phyloP scores from a whole-genome alignment of 2,113 vertebrate species.

The Otis tarda region DNA sequence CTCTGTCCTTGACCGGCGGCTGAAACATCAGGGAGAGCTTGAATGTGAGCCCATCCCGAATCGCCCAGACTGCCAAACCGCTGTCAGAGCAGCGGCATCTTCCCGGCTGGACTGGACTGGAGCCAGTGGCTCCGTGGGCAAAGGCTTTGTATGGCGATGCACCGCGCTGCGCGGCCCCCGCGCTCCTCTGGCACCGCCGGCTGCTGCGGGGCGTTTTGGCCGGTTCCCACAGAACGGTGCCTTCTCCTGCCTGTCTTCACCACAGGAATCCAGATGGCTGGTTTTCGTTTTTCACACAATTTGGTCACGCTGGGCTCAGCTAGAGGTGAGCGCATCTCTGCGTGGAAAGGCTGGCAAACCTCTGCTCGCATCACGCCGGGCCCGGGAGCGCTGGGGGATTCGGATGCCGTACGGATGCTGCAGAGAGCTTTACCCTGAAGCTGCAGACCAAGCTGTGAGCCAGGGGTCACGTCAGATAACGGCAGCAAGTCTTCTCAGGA shows the following conservation, averaged over 20 bases:
- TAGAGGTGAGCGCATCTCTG: not conserved
- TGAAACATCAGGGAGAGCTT: not conserved
- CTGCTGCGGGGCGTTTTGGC: not conserved
- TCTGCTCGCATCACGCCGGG: not conserved
- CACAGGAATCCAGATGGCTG: not conserved
- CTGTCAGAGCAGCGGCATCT: not conserved
- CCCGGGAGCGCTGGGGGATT: not conserved
- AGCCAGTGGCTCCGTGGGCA: not conserved
- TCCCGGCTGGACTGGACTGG: not conserved
- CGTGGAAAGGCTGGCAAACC: not conserved
- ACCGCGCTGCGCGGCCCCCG: fast-evolving
- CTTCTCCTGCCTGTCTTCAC: not conserved
- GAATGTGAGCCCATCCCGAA: not conserved
- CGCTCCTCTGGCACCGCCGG: not conserved
- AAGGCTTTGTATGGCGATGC: not conserved
- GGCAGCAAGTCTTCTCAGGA: not conserved
- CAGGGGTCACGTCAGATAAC: not conserved
- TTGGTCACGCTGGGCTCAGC: not conserved
- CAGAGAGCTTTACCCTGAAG: not conserved
- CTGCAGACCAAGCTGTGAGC: not conserved
- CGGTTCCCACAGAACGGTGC: not conserved
- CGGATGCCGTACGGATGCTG: not conserved
- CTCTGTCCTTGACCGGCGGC: not conserved
- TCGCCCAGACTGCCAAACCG: not conserved
- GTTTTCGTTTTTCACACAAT: not conserved